A percentile compares a stretch with the other conserved stretches of the same genome.
phyloP scores from a whole-genome alignment of 2,113 vertebrate genomes.

The Protobothrops mucrosquamatus region DNA sequence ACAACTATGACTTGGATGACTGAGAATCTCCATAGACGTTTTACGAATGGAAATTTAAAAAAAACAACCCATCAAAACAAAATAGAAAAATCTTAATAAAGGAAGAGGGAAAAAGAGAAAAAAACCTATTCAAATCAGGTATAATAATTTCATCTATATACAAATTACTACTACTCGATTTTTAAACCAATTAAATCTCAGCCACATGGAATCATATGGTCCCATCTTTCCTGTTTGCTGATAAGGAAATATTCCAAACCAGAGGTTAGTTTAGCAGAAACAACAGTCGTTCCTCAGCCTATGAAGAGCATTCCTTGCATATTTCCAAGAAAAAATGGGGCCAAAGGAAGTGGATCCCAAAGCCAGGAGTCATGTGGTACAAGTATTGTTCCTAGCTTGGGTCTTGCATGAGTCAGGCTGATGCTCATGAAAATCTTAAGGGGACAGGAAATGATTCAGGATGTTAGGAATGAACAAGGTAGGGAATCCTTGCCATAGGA shows the following conservation, averaged over 20 bases:
- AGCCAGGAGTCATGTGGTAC: background rate
- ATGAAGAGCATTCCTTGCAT: background rate
- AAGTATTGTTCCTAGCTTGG: background rate
- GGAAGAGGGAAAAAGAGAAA: background rate
- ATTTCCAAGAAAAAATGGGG: background rate
- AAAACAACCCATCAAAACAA: background rate
- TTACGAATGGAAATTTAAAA: background rate
- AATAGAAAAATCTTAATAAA: background rate
- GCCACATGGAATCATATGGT: background rate
- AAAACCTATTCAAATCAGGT: background rate
- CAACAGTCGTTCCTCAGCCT: background rate
- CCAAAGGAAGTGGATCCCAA: background rate
- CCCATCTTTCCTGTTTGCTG: background rate
- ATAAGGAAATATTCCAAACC: background rate
- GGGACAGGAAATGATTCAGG: slow-evolving; percentile 19
- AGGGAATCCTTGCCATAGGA: background rate
- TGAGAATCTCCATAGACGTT: no score
- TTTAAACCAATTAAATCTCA: background rate
- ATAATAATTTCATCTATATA: background rate
- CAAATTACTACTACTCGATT: background rate
- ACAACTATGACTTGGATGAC: no score
- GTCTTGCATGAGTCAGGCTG: background rate
- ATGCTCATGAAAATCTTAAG: slow-evolving; percentile 3
- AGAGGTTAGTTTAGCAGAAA: background rate
- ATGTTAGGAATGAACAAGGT: background rate